These are phyloP conservation scores for Drosophila maculinotata DNA, from an alignment of 2,888 invertebrate genomes.

Conservation along the genomic window DNA sequence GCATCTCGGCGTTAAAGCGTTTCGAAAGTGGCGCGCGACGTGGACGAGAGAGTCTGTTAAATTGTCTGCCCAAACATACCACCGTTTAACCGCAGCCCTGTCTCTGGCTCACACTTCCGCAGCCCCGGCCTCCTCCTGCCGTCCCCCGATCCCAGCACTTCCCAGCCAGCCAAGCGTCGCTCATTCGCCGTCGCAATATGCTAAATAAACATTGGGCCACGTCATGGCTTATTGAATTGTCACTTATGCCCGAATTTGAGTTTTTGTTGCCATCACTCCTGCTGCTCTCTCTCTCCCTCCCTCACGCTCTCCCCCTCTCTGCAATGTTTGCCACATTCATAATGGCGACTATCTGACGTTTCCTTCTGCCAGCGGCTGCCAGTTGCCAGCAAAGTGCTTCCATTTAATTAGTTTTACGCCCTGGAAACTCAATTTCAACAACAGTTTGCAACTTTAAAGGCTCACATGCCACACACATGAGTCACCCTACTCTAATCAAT, in stretches of 20 bases:
- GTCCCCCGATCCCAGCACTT: slow-evolving; percentile 18
- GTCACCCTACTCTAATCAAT: slow-evolving; percentile 57
- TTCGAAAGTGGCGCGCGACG: slow-evolving; percentile 70
- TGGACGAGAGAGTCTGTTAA: slow-evolving; percentile 54
- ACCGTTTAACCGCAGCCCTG: slow-evolving; percentile 72
- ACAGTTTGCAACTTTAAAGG: slow-evolving; percentile 51
- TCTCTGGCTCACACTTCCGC: slow-evolving; percentile 17
- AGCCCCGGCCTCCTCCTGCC: slow-evolving; percentile 20
- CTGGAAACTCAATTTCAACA: slow-evolving; percentile 63
- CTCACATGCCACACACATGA: slow-evolving; percentile 19
- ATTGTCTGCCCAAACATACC: slow-evolving; percentile 72
- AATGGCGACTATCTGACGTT: slow-evolving; percentile 71
- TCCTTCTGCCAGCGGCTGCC: slow-evolving; percentile 42
- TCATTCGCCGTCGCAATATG: slow-evolving; percentile 81
- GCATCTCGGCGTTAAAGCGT: slow-evolving; percentile 63
- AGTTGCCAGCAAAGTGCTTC: slow-evolving; percentile 68
- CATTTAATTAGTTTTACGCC: slow-evolving; percentile 75
- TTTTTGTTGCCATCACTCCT: slow-evolving; percentile 60
- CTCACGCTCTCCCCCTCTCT: not conserved
- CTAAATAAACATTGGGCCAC: slow-evolving; percentile 83
- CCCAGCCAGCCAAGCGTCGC: slow-evolving; percentile 68
- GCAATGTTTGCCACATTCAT: slow-evolving; percentile 62
- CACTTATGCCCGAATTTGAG: slow-evolving; percentile 81
- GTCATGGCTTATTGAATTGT: slow-evolving; percentile 84
- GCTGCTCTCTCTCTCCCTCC: not conserved